Percentiles rank a stretch among this genome's conserved stretches.
phyloP scores from a whole-genome alignment of 1,140 invertebrate species.

The Ceratina japonica region DNA sequence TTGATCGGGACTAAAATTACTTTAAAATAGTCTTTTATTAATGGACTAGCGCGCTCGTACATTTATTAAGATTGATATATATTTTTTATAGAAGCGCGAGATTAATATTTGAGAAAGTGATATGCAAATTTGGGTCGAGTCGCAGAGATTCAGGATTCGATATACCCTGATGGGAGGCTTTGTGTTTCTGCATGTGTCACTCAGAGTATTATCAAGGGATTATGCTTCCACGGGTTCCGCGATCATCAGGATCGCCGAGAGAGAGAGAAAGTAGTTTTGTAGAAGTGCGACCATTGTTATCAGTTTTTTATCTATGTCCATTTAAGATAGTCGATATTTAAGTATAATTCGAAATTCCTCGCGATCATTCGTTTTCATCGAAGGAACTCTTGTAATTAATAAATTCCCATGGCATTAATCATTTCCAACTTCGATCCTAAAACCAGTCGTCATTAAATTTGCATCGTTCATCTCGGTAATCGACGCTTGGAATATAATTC shows the following conservation, averaged over 20 bases:
- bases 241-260: conserved; percentile 13
- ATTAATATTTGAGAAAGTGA: not conserved
- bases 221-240: conserved; percentile 22
- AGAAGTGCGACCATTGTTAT: not conserved
- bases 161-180: conserved; percentile 1
- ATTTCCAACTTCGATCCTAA: not conserved
- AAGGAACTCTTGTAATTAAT: not conserved
- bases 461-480: too few relatives aligned
- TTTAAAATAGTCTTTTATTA: not conserved
- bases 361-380: not conserved
- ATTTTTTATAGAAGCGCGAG: not conserved
- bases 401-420: too few relatives aligned
- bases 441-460: too few relatives aligned
- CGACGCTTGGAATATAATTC: too few relatives aligned
- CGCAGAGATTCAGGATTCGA: not conserved
- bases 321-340: not conserved
- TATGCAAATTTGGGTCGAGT: not conserved
- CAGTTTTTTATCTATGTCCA: not conserved
- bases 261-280: conserved; percentile 5
- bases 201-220: conserved; percentile 39
- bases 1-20: not conserved
- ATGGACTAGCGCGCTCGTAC: not conserved
- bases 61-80: not conserved
- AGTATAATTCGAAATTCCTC: not conserved
- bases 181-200: conserved; percentile 8